A percentile compares a stretch with the other conserved stretches of the same genome.
These are phyloP conservation scores for Sycobia sp. DNA, from an alignment of 1,140 invertebrate genomes.

Conservation along the genomic window DNA sequence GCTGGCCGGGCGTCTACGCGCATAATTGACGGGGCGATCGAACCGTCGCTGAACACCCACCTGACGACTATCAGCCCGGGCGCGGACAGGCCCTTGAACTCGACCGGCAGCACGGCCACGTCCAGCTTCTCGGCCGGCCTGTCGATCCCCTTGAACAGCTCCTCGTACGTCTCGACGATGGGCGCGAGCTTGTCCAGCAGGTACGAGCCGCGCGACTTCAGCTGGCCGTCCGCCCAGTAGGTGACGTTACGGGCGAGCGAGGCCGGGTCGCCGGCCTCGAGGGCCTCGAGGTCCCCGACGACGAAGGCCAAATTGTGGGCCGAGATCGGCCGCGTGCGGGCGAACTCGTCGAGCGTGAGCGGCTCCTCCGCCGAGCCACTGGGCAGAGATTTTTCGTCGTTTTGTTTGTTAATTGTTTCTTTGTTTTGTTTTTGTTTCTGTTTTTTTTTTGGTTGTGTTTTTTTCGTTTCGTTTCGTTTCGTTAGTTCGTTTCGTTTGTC, in stretches of 20 bases:
- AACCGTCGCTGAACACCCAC: no score
- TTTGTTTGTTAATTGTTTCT: no score
- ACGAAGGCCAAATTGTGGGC: slow-evolving; percentile 25
- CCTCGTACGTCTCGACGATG: slow-evolving; percentile 63
- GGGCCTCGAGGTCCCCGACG: neutral
- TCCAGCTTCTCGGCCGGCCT: slow-evolving; percentile 67
- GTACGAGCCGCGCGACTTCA: slow-evolving; percentile 57
- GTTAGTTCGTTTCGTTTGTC: no score
- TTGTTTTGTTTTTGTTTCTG: no score
- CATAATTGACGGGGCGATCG: no score
- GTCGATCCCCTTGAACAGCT: slow-evolving; percentile 65
- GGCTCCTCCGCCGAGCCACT: no score
- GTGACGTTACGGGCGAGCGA: no score
- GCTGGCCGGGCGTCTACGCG: no score
- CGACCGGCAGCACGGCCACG: slow-evolving; percentile 69
- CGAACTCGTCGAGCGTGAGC: neutral
- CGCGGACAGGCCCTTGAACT: slow-evolving; percentile 57
- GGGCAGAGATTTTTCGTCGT: no score
- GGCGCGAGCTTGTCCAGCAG: slow-evolving; percentile 63
- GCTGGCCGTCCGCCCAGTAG: neutral
- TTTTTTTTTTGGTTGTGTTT: no score
- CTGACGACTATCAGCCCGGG: slow-evolving; percentile 61
- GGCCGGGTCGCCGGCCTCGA: no score
- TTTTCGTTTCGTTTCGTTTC: no score
- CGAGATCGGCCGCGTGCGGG: neutral